Evolutionary conservation across 37 sponge, comb jelly and placozoan genomes (phyloP).

Genomic region (Tethya wilhelma): DNA sequence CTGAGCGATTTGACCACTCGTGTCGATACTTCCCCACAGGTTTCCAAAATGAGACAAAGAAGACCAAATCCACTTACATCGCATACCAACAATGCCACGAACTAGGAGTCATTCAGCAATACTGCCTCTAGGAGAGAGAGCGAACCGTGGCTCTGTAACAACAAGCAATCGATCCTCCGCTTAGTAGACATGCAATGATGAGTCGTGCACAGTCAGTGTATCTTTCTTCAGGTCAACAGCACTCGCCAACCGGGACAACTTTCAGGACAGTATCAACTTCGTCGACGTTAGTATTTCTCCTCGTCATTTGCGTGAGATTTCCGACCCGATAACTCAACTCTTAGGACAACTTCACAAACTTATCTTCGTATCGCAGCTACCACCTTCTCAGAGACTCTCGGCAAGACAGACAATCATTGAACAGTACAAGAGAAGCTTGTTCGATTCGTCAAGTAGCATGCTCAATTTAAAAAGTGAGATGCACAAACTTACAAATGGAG

Average conservation of each 20-base stretch:
- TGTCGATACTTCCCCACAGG: neutral
- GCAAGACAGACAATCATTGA: slow-evolving; percentile 56
- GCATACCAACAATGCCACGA: neutral
- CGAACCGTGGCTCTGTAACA: neutral
- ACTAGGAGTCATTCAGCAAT: slow-evolving; percentile 21
- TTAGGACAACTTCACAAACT: slow-evolving; percentile 80
- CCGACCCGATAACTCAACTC: slow-evolving; percentile 73
- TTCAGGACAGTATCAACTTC: slow-evolving; percentile 4
- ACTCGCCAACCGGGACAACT: neutral
- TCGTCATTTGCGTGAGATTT: slow-evolving; percentile 64
- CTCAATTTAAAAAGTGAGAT: slow-evolving; percentile 50
- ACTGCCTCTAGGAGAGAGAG: neutral
- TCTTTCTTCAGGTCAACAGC: neutral
- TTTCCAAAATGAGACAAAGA: neutral
- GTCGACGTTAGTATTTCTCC: slow-evolving; percentile 69
- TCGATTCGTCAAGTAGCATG: slow-evolving; percentile 25
- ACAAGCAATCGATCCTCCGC: neutral
- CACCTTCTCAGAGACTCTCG: slow-evolving; percentile 43
- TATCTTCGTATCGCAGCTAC: slow-evolving; percentile 69
- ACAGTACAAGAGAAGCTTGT: slow-evolving; percentile 63
- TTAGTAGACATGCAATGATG: neutral
- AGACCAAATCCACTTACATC: slow-evolving; percentile 19
- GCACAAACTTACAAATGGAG: slow-evolving; percentile 28
- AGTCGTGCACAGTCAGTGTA: neutral
- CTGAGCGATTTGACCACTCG: neutral